Evolutionary conservation across 2,888 invertebrate genomes (phyloP), one percentile per base, ranked within the genome.

Genomic region (Oscheius sp.): DNA sequence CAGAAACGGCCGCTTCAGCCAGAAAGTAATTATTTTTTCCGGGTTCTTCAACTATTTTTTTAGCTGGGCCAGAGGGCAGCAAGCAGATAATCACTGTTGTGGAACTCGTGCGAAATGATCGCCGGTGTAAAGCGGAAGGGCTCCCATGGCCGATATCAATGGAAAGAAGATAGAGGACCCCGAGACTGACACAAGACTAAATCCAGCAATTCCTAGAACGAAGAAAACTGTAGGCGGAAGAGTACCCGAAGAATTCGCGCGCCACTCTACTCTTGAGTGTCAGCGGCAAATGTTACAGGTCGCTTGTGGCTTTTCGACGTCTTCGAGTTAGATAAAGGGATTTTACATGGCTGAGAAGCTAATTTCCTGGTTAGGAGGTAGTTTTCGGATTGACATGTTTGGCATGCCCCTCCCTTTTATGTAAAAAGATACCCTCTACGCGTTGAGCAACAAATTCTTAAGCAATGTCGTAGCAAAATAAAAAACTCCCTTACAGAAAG

Each of bases 191-290:
- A n/a, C 52, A 27, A 25, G 15, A 6, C 55, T 55, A 33, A 10
- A 33, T n/a, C 31, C 20, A 48, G 48, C 12, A 34, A 33, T 42
- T 42, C 42, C 17, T 3, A 52, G 52, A 27, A 52, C n/a, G 23
- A 52, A 27, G 17, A 48, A 25, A 33, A 37, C 61, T 61, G 61
- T 61, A 61, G 61, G 45, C 61, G 45, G 45, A 45, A 61, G 61
- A 61, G 61, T 55, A 34, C 55, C 55, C 37, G 37, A 55, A 55
- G 61, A 61, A 61, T 61, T 61, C 61, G 61, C 61, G 45, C 61
- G 42, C 42, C 61, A 45, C 61, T 61, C 61, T 55, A 61, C 61
- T 45, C 61, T 61, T 45, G 20, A 61, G 61, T 45, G 61, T 45
- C 61, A 29, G 27, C 61, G 42, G 61, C 61, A 61, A 61, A 61